Base-by-base conservation (phyloP, 2,888 invertebrate species). In the Oscheius sp. region DNA sequence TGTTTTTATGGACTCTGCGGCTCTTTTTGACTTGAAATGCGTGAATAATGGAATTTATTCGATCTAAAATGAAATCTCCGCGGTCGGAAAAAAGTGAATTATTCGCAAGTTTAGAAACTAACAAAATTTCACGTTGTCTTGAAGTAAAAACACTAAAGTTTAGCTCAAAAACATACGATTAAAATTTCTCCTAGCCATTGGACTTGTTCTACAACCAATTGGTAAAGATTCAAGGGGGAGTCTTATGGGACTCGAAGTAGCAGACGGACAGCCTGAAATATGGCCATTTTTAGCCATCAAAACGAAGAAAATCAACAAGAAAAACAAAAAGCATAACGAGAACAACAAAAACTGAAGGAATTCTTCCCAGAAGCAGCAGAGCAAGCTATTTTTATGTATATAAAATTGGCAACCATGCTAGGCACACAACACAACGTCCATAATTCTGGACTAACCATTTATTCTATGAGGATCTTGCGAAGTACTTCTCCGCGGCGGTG, bases 391-490 rank as follows among this genome's bases (percentile, higher is more conserved):
- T 16, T 23, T 16, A 16, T 5, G 2, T 6, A 1, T n/a, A 5
- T 58, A 58, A 13, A 2, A 1, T 13, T 16, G 1, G 27, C 23
- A 16, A 29, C 23, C 49, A 49, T 27, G n/a, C 27, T 12, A 69
- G 18, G 45, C 43, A n/a, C 41, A 46, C 43, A 41, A 29, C 69
- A 69, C 55, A 35, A 41, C 55, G 49, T 49, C 21, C 55, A 59
- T 5, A 18, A 12, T 16, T 23, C n/a, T 25, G 18, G 35, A 46
- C 71, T 71, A 41, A 71, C 71, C 63, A 45, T 71, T 69, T 6
- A 59, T 29, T 59, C 59, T 72, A 29, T 56, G 49, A 21, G 72
- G 72, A 25, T 72, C 66, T 43, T 72, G 72, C 12, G 72, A 72
- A 23, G 72, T 29, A 27, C 66, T 66, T 35, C 72, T 64, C n/a